Evolutionary conservation across 2,113 vertebrate species (phyloP), one percentile per base, ranked within the genome.

Genomic region (Myotis davidii): DNA sequence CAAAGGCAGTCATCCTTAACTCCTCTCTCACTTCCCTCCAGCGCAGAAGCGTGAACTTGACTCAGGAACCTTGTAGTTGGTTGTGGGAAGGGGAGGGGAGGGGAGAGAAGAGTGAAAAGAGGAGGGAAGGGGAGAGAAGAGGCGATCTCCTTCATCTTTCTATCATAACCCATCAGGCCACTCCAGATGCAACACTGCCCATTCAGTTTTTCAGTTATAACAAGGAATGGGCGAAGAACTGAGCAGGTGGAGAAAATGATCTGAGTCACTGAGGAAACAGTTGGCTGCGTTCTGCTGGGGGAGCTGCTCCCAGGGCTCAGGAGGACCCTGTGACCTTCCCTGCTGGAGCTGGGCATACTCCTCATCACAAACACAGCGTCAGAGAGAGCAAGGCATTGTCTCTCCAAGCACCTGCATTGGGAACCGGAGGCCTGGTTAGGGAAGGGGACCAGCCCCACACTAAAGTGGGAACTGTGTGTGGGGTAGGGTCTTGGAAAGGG

Each of bases 51-150:
- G 6, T 56, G 74, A 34, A 67, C 9, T 83, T 5, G 32, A 84
- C 64, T 88, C 23, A 27, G 48, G 73, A 91, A 61, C 14, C 9
- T 34, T 86, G n/a, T 50, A 34, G 32, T 76, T 21, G 4, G 20
- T 69, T n/a, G 9, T 16, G 8, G 64, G 25, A 20, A n/a, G n/a
- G 64, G 25, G n/a, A 74, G 3, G 9, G 2, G 3, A 3, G 10
- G 17, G 10, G 3, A 3, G 10, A 13, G 10, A 5, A 10, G 2
- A 32, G 6, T 17, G 32, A 32, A 16, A 32, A n/a, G 16, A 6
- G 5, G 14, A 23, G n/a, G 64, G 25, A 37, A 61, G 2, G 18
- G 3, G 9, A 3, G 5, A 13, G 12, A 4, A 10, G 3, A 56
- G 13, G 8, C 0, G 0, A 27, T 65, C 0, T 90, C 13, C 14